phyloP scores from a whole-genome alignment of 2,113 vertebrate genomes.

The Oceanites oceanicus region DNA sequence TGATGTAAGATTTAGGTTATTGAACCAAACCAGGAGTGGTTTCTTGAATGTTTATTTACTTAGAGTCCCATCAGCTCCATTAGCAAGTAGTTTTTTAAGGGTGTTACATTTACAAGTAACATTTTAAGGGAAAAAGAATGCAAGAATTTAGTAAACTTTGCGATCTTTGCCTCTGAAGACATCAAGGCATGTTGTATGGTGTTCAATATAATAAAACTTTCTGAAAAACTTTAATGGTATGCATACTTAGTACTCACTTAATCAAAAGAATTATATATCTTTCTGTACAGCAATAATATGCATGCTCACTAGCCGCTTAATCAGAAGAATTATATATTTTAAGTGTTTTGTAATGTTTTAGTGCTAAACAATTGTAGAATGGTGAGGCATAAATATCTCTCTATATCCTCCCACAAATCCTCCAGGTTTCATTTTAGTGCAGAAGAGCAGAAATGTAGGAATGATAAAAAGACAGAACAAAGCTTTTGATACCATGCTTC shows the following conservation, averaged over 20 bases:
- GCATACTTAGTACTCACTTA: background rate
- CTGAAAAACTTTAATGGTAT: background rate
- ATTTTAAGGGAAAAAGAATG: background rate
- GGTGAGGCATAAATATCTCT: background rate
- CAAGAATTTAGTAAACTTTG: background rate
- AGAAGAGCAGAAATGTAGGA: background rate
- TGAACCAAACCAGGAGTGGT: background rate
- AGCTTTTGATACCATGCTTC: background rate
- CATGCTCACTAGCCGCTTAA: background rate
- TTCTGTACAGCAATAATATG: background rate
- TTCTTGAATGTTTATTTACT: background rate
- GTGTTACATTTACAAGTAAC: background rate
- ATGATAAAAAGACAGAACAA: background rate
- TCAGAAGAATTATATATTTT: background rate
- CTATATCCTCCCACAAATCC: background rate
- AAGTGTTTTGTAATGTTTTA: background rate
- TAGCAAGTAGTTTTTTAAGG: background rate
- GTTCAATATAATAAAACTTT: background rate
- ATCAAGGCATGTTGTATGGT: background rate
- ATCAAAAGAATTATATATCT: background rate
- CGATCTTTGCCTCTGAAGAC: background rate
- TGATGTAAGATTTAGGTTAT: background rate
- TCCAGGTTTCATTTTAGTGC: background rate
- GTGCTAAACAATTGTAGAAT: background rate
- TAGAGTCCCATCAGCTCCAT: background rate